Conservation (phyloP, 2,113 vertebrate species). For the Neotoma lepida region DNA sequence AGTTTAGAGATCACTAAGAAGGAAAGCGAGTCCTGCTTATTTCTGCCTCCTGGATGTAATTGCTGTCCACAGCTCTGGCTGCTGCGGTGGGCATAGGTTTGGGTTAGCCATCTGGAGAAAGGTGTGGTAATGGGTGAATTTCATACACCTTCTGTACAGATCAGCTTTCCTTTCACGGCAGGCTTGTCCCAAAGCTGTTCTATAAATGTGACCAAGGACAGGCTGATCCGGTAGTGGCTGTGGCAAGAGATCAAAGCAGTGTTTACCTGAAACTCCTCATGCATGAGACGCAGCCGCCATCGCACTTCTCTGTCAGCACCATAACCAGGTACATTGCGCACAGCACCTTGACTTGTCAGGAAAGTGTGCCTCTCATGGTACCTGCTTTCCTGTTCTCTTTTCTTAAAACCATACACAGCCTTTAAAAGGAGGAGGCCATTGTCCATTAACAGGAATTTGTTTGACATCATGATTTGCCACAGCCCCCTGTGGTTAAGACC, state of each 20-base stretch:
- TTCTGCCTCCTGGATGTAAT: rapidly evolving
- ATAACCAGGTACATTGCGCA: slow-evolving; percentile 90
- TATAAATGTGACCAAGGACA: slow-evolving; percentile 96
- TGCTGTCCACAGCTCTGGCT: neutral
- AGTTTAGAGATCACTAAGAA: neutral
- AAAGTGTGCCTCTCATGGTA: neutral
- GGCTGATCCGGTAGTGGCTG: slow-evolving; percentile 95
- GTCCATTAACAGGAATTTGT: neutral
- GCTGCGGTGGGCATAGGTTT: neutral
- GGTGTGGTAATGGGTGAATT: neutral
- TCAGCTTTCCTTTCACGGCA: slow-evolving; percentile 69
- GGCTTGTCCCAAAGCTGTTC: slow-evolving; percentile 94
- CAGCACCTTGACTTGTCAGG: neutral
- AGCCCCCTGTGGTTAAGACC: neutral
- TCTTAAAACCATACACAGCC: rapidly evolving
- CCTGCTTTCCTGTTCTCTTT: neutral
- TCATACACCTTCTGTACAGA: neutral
- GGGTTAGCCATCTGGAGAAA: neutral
- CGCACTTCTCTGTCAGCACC: slow-evolving; percentile 95
- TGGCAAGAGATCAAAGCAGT: slow-evolving; percentile 95
- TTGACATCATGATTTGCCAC: neutral
- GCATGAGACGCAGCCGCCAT: slow-evolving; percentile 95
- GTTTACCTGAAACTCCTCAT: slow-evolving; percentile 96
- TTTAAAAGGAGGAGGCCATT: neutral
- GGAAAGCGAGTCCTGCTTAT: rapidly evolving